Evolutionary conservation across 2,888 invertebrate genomes (phyloP), one percentile per base, ranked within the genome.

Genomic region (Ennomos quercinarius): DNA sequence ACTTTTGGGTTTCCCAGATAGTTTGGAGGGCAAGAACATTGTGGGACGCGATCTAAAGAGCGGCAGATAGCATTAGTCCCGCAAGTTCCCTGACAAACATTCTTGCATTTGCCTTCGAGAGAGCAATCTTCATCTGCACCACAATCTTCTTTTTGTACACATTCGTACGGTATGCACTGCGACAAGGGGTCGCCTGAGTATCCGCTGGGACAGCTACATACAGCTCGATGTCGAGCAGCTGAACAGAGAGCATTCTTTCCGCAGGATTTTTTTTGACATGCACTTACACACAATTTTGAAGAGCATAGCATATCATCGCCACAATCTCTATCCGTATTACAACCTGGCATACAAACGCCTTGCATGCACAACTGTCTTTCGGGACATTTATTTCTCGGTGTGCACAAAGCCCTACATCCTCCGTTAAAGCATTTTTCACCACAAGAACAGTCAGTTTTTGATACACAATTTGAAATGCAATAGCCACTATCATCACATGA

Each of bases 191-290:
- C 96, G 0, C 97, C 97, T 68, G 96, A 96, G 77, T 94, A 97
- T 11, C 98, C 97, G 76, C 97, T 96, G 0, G 97, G 97, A 78
- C 98, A 98, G 59, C 97, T 94, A 79, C 98, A 98, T 4, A 98
- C 94, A 44, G 97, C 95, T 42, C 96, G 94, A 83, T 98, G 98
- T 68, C 96, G 95, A 2, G 95, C 95, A 0, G 96, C 95, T 65
- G 95, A 94, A 78, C 98, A 98, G 1, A 96, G 78, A 0, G 98
- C 97, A 79, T 96, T 96, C 67, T 94, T 94, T 5, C 98, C 98
- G 73, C 98, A 98, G 1, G 96, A 95, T 44, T 94, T 93, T 64
- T 94, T 89, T 63, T 91, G 84, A 74, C 97, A 97, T 43, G 96
- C 95, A 83, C 95, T 94, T 45, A 94, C 88, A 75, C 97, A 97